phyloP scores from a whole-genome alignment of 2,888 invertebrate species.

The Drosophila sordidapex region DNA sequence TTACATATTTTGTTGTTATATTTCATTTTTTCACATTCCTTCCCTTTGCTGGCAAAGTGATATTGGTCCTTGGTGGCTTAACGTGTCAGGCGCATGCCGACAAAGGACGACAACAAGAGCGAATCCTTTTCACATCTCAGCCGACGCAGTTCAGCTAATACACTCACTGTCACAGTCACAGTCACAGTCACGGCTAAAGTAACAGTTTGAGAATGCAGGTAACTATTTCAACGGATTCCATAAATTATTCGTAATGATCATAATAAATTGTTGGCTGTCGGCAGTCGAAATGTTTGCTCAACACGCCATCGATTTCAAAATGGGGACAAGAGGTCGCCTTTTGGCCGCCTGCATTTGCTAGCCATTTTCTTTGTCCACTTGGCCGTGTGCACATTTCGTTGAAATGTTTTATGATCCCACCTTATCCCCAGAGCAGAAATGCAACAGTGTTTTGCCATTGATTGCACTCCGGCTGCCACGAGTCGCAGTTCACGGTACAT shows the following conservation, averaged over 20 bases:
- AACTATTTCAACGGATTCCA: slow-evolving; percentile 34
- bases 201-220: not conserved
- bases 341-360: slow-evolving; percentile 20
- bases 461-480: slow-evolving; percentile 11
- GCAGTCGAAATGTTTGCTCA: slow-evolving; percentile 4
- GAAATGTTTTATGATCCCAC: slow-evolving; percentile 54
- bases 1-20: slow-evolving; percentile 35
- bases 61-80: slow-evolving; percentile 76
- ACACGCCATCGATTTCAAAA: not conserved
- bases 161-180: slow-evolving; percentile 16
- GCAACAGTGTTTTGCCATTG: slow-evolving; percentile 57
- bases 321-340: not conserved
- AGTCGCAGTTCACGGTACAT: not conserved
- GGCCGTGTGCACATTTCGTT: slow-evolving; percentile 42
- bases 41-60: slow-evolving; percentile 56
- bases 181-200: slow-evolving; percentile 2
- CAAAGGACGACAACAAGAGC: slow-evolving; percentile 34
- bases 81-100: slow-evolving; percentile 67
- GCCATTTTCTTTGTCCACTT: slow-evolving; percentile 39
- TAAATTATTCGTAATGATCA: slow-evolving; percentile 60
- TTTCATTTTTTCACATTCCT: not conserved
- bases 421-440: slow-evolving; percentile 23
- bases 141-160: slow-evolving; percentile 30
- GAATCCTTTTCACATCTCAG: slow-evolving; percentile 55
- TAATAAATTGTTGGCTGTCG: slow-evolving; percentile 65